Evolutionary conservation across 2,797 vertebrate genomes (phyloP), one percentile per base, ranked within the genome.

Genomic region (Xiphophorus birchmanni): DNA sequence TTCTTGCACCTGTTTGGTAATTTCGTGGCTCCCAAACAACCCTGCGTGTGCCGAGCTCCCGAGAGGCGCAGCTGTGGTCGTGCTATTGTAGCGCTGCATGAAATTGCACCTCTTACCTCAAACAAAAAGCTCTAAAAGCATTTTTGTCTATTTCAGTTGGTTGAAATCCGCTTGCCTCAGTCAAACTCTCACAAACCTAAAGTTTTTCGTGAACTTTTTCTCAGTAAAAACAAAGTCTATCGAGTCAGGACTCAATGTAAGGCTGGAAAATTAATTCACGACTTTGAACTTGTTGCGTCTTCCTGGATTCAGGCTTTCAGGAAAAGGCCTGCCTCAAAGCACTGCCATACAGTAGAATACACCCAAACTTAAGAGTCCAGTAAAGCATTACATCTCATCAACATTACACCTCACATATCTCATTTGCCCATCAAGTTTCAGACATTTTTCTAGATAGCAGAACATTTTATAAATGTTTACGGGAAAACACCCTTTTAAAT

Each of bases 21-120:
- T 84, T 82, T 65, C 44, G 17, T 76, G 75, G 40, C 40, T 77
- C n/a, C 35, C 42, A 80, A 84, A 84, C 60, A 82, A 82, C n/a
- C 18, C 67, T 47, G 75, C 44, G 54, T 52, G 80, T 15, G 37
- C 21, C 6, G 65, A 74, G 63, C 32, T 50, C 52, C 50, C 44
- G 48, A 81, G 79, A 77, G 80, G 81, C 3, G 3, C 81, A 83
- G 72, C 80, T 87, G 80, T 45, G 78, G 45, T 73, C 78, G 67
- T 65, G 56, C 76, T 82, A 35, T 80, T 76, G 73, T 23, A 76
- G 37, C 23, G 9, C 35, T 40, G 65, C 13, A 42, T 75, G 32
- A 74, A 75, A 82, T 75, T 80, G 32, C 29, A 72, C 71, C 77
- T 76, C 65, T 80, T 76, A 60, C 50, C 80, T 44, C 9, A 21